phyloP scores from a whole-genome alignment of 2,797 vertebrate genomes.

The Poecilia gillii region DNA sequence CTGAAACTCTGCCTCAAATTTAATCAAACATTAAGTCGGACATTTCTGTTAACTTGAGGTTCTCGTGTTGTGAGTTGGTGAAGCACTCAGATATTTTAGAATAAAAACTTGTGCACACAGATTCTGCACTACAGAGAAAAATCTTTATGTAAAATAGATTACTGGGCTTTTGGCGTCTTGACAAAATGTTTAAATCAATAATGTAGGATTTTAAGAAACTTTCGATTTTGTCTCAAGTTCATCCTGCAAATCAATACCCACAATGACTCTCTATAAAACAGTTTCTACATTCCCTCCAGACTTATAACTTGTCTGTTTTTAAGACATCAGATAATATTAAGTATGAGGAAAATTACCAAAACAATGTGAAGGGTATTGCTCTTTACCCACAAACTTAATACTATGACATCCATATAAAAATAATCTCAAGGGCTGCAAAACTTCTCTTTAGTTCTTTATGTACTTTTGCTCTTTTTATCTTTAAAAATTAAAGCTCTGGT shows the following conservation, averaged over 20 bases:
- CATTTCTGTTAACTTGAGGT: background rate
- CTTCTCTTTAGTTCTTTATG: background rate
- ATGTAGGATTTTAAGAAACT: background rate
- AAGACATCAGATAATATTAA: background rate
- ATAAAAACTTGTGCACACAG: background rate
- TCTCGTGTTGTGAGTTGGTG: background rate
- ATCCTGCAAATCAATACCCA: background rate
- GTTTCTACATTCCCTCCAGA: background rate
- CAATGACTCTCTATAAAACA: background rate
- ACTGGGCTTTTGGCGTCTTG: background rate
- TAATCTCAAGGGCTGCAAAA: background rate
- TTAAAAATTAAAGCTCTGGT: conserved; percentile 28
- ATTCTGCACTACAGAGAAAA: background rate
- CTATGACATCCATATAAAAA: background rate
- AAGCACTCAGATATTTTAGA: background rate
- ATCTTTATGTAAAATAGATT: background rate
- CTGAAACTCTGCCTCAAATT: background rate
- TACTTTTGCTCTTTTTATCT: conserved; percentile 5
- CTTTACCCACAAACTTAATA: background rate
- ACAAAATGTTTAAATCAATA: conserved; percentile 1
- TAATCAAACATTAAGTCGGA: background rate
- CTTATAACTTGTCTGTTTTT: background rate
- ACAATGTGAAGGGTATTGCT: background rate
- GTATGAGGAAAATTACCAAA: background rate
- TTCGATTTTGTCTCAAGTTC: background rate